Percentiles rank a stretch among this genome's conserved stretches.
These are phyloP conservation scores for Amblyraja radiata DNA, from an alignment of 2,797 vertebrate species.

Conservation along the genomic window DNA sequence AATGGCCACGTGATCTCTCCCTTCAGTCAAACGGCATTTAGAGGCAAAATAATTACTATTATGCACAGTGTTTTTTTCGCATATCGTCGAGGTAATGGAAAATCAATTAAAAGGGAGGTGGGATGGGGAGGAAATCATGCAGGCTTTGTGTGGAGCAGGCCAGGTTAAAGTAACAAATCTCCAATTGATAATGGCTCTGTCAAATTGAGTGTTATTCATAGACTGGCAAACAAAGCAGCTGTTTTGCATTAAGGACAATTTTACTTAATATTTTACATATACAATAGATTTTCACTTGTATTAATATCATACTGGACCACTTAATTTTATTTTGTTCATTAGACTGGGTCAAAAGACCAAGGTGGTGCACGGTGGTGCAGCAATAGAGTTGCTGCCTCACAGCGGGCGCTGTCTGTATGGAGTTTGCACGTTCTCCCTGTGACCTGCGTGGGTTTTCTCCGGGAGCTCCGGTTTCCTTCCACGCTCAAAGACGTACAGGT, in stretches of 20 bases:
- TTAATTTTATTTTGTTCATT: background rate
- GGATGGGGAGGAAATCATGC: background rate
- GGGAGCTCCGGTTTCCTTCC: too few species aligned
- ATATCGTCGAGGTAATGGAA: background rate
- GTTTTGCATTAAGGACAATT: background rate
- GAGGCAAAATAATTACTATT: background rate
- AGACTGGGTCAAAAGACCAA: too few species aligned
- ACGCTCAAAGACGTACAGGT: too few species aligned
- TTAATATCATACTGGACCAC: background rate
- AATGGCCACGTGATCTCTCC: background rate
- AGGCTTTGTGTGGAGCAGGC: background rate
- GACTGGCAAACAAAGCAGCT: background rate
- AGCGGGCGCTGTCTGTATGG: too few species aligned
- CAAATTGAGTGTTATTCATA: background rate
- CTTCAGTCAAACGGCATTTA: slow-evolving; percentile 4
- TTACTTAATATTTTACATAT: background rate
- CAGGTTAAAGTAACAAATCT: background rate
- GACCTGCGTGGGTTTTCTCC: too few species aligned
- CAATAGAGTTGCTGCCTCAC: too few species aligned
- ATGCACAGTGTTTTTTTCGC: background rate
- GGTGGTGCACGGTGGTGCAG: too few species aligned
- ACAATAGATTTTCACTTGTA: background rate
- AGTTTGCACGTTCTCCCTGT: too few species aligned
- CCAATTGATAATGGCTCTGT: background rate
- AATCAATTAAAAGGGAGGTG: background rate